These are phyloP conservation scores for Cynopterus brachyotis DNA, from an alignment of 2,113 vertebrate species.

Conservation along the genomic window DNA sequence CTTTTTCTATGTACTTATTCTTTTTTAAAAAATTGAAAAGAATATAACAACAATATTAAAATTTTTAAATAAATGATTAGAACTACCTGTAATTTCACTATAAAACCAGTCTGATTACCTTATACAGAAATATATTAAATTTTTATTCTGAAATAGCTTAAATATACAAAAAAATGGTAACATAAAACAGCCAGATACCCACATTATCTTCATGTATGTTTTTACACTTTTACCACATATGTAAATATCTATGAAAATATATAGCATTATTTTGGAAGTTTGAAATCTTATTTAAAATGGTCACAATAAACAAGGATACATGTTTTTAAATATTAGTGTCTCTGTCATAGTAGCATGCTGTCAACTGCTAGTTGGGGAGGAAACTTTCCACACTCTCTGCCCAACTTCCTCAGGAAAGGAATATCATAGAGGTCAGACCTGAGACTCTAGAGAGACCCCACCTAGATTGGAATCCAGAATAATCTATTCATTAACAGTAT, in stretches of 20 bases:
- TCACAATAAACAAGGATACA: background rate
- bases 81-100: background rate
- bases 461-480: background rate
- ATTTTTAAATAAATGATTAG: background rate
- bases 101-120: background rate
- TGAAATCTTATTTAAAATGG: background rate
- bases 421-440: background rate
- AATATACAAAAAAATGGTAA: background rate
- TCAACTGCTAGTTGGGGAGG: background rate
- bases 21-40: background rate
- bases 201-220: background rate
- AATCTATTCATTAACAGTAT: background rate
- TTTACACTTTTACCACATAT: background rate
- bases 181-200: background rate
- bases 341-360: background rate
- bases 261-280: background rate
- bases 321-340: background rate
- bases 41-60: background rate
- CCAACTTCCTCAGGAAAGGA: background rate
- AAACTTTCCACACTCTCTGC: background rate
- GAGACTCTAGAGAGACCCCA: background rate
- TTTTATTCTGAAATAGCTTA: background rate
- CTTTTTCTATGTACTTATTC: background rate
- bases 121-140: background rate
- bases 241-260: background rate